These are phyloP conservation scores for Hydrolagus colliei DNA, from an alignment of 2,797 vertebrate genomes.

Conservation along the genomic window DNA sequence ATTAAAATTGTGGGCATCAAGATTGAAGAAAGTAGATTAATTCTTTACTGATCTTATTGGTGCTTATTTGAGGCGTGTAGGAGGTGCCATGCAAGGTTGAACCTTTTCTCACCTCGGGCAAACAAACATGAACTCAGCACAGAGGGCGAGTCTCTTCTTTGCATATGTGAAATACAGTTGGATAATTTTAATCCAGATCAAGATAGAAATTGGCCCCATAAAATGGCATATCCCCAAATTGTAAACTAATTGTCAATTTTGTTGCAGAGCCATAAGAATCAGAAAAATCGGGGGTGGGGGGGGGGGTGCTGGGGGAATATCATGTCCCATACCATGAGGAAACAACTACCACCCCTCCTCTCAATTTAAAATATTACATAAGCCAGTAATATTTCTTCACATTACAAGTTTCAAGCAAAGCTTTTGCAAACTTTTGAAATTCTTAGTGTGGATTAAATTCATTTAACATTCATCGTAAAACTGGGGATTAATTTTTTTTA, in stretches of 20 bases:
- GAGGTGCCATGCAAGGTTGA: background rate
- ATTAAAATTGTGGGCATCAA: background rate
- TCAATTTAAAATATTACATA: too few species aligned
- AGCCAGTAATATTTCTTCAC: background rate
- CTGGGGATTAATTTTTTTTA: too few species aligned
- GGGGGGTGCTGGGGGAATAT: too few species aligned
- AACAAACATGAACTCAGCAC: background rate
- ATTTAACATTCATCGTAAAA: too few species aligned
- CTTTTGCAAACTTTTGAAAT: background rate
- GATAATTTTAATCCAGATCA: background rate
- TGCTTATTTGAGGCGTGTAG: background rate
- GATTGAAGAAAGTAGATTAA: background rate
- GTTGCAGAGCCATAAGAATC: too few species aligned
- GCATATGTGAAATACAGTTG: background rate
- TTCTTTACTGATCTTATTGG: background rate
- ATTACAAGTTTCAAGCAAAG: conserved; percentile 4
- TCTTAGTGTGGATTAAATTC: too few species aligned
- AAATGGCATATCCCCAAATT: background rate
- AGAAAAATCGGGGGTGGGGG: too few species aligned
- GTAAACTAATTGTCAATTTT: background rate
- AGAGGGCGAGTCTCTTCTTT: background rate
- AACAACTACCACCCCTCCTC: too few species aligned
- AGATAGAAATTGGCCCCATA: too few species aligned
- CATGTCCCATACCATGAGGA: too few species aligned
- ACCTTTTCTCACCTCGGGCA: background rate